phyloP scores from a whole-genome alignment of 1,140 invertebrate species.

The Apis florea region DNA sequence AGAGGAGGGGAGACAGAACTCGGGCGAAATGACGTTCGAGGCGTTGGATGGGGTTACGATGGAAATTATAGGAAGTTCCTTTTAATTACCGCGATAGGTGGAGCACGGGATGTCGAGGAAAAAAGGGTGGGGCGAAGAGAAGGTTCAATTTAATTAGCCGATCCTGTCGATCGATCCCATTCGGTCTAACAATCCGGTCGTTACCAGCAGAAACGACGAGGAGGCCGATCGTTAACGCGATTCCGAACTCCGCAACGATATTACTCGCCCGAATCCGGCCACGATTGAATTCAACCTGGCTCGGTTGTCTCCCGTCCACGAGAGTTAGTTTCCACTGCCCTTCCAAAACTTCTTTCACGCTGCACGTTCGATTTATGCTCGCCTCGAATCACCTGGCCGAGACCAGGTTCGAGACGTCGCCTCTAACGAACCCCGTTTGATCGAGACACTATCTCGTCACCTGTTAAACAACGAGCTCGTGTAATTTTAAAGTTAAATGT shows the following conservation, averaged over 20 bases:
- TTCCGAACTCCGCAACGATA: constrained; percentile 60
- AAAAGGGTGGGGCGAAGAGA: constrained; percentile 16
- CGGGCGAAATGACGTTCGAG: constrained; percentile 38
- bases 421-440: too few species aligned
- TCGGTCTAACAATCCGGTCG: constrained; percentile 53
- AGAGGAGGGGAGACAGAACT: background rate
- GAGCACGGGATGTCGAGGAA: constrained; percentile 33
- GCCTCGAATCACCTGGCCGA: too few species aligned
- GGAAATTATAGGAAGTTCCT: constrained; percentile 58
- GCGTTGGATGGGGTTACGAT: constrained; percentile 12
- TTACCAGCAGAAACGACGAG: constrained; percentile 55
- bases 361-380: background rate
- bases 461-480: too few species aligned
- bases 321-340: constrained; percentile 30
- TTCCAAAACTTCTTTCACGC: constrained; percentile 46
- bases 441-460: too few species aligned
- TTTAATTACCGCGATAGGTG: constrained; percentile 61
- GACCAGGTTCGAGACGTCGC: too few species aligned
- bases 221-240: constrained; percentile 65
- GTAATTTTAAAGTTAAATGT: too few species aligned
- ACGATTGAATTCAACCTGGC: constrained; percentile 58
- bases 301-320: constrained; percentile 22
- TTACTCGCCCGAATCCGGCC: constrained; percentile 60
- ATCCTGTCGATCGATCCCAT: constrained; percentile 62
- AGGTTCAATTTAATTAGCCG: constrained; percentile 67